These are phyloP conservation scores for Eretmochelys imbricata DNA, from an alignment of 2,113 vertebrate species.

Conservation along the genomic window DNA sequence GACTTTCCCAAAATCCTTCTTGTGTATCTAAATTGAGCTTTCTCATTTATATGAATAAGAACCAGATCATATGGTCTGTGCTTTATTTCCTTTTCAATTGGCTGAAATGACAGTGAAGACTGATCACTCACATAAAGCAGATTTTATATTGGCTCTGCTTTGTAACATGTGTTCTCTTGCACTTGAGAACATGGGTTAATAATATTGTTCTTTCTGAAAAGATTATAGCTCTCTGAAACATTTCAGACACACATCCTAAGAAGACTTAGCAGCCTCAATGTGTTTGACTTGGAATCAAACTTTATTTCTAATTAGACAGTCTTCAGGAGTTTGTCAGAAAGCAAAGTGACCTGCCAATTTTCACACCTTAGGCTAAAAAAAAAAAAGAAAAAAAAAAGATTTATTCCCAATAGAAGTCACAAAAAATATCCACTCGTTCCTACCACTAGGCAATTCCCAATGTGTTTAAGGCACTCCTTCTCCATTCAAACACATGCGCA, in stretches of 20 bases:
- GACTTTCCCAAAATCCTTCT: not conserved
- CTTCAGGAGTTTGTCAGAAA: conserved; percentile 74
- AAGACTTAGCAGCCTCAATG: conserved; percentile 71
- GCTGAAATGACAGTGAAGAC: conserved; percentile 68
- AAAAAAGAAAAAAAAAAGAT: conserved; percentile 7
- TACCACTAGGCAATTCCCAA: conserved; percentile 24
- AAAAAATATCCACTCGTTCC: conserved; percentile 55
- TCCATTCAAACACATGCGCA: not conserved
- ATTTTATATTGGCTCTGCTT: conserved; percentile 49
- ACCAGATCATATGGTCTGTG: conserved; percentile 23
- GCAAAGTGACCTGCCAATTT: conserved; percentile 67
- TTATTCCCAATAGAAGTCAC: conserved; percentile 68
- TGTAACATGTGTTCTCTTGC: conserved; percentile 17
- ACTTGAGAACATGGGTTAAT: conserved; percentile 45
- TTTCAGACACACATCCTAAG: conserved; percentile 75
- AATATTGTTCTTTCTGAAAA: conserved; percentile 75
- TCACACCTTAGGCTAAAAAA: conserved; percentile 74
- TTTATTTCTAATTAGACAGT: conserved; percentile 77
- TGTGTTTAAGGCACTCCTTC: not conserved
- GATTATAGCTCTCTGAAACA: conserved; percentile 61
- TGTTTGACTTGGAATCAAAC: conserved; percentile 79
- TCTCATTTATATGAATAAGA: conserved; percentile 56
- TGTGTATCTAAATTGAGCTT: conserved; percentile 4
- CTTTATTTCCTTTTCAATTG: conserved; percentile 55
- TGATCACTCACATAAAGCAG: conserved; percentile 66